Evolutionary conservation across 2,888 invertebrate species (phyloP), one percentile per base, ranked within the genome.

Genomic region (Nemotelus pantherinus): DNA sequence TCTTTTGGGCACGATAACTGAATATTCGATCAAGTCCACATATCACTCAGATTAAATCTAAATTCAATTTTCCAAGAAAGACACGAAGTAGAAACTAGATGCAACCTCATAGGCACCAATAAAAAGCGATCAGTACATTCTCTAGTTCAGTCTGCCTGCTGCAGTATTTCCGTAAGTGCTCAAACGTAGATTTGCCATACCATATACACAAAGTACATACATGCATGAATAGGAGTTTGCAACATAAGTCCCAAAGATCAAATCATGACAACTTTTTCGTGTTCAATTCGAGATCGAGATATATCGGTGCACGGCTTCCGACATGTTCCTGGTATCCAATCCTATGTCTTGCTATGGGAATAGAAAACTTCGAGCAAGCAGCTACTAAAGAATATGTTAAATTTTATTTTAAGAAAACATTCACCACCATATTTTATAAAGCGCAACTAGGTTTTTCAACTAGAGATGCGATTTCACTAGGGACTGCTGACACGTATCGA

Each of bases 211-310:
- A 44, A 41, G 41, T 64, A 64, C 5, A 53, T 53, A 53, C 7
- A 53, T 53, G 10, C 74, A 63, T 74, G 74, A 74, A 74, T 74
- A 74, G 74, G 48, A 74, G 74, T 60, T 70, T 74, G 60, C 74
- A 74, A 60, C 74, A 60, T 74, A 76, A 76, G 64, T 84, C 84
- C 84, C 84, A 83, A 82, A 84, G 83, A 83, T 82, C 82, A 82
- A 84, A 85, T 83, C 83, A 84, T 84, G 84, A 85, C 82, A 82
- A 80, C 81, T 81, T 81, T 74, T 82, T 82, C 82, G 82, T 82
- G 82, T 81, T 80, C 74, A 74, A 74, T 74, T 63, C 60, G 41
- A 60, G 60, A 74, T 60, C 57, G 74, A 60, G 74, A 74, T 74
- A 74, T 74, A 74, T 74, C 74, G 74, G 63, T 74, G 74, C 74